Evolutionary conservation across 2,113 vertebrate genomes (phyloP), one percentile per base, ranked within the genome.

Genomic region (Ptilonorhynchus violaceus): DNA sequence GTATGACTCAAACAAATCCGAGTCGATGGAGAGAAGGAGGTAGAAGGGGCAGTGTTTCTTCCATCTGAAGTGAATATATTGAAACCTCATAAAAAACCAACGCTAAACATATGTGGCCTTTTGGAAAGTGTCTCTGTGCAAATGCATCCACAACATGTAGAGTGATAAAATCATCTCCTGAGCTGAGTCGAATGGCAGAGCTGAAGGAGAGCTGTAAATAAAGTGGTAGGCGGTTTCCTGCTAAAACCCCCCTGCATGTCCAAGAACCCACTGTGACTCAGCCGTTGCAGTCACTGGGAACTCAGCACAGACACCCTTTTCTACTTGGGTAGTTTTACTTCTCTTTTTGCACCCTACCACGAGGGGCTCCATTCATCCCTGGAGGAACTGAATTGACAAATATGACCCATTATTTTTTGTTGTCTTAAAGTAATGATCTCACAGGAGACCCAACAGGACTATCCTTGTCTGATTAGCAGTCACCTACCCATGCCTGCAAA

Each of bases 211-310:
- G 93, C 91, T 84, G 91, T 96, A 93, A 94, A 94, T 92, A 94
- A 95, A 96, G 84, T 39, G 46, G 92, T 96, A 81, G 96, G 96
- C 28, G 93, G 86, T 92, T 97, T 97, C 96, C 96, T 97, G 96
- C 92, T 62, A 97, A 97, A 97, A 96, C 92, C 95, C 96, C 96
- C 93, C 80, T 81, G 83, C 91, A 35, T 81, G 92, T 96, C 96
- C 93, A 96, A 94, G 92, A 96, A 94, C 56, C 76, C 37, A 4
- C 64, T 84, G 91, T 97, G 95, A 97, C 88, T 96, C 96, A 97
- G 89, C 77, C 66, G 0, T 1, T 67, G 74, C 91, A 96, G 93
- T 95, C 96, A 97, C 86, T 96, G 92, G 86, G 93, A 96, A 91
- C 92, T 97, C 85, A 4, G 64, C 3, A 6, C 77, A 95, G 80